Evolutionary conservation across 1,140 invertebrate species (phyloP).

Genomic region (Batillaria attramentaria): DNA sequence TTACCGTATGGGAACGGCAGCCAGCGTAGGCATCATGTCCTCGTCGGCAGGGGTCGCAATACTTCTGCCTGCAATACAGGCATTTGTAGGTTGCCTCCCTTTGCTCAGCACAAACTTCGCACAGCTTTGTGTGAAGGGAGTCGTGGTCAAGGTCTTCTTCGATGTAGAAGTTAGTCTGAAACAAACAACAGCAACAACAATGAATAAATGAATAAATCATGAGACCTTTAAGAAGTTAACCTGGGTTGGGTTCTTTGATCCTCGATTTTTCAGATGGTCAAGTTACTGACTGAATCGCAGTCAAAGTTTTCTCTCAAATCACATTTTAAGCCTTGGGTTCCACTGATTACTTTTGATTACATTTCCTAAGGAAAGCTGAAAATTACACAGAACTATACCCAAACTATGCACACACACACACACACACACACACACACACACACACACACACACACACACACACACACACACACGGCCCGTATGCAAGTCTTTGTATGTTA

Average conservation of each 20-base stretch:
- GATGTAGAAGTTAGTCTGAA: conserved; percentile 21
- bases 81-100: conserved; percentile 18
- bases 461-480: not conserved
- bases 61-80: conserved; percentile 5
- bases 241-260: too few relatives aligned
- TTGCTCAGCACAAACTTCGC: conserved; percentile 3
- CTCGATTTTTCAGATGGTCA: too few relatives aligned
- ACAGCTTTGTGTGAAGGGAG: not conserved
- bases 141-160: not conserved
- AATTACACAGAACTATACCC: not conserved
- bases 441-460: conserved; percentile 10
- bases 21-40: not conserved
- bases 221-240: too few relatives aligned
- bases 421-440: not conserved
- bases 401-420: not conserved
- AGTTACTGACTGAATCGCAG: too few relatives aligned
- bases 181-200: too few relatives aligned
- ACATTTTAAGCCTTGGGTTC: too few relatives aligned
- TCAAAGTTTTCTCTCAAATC: too few relatives aligned
- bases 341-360: too few relatives aligned
- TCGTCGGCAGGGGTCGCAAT: conserved; percentile 2
- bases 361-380: too few relatives aligned
- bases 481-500: too few relatives aligned
- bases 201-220: too few relatives aligned
- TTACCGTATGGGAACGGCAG: not conserved